phyloP scores from a whole-genome alignment of 2,113 vertebrate genomes.

The Neodontobutis hainanensis region DNA sequence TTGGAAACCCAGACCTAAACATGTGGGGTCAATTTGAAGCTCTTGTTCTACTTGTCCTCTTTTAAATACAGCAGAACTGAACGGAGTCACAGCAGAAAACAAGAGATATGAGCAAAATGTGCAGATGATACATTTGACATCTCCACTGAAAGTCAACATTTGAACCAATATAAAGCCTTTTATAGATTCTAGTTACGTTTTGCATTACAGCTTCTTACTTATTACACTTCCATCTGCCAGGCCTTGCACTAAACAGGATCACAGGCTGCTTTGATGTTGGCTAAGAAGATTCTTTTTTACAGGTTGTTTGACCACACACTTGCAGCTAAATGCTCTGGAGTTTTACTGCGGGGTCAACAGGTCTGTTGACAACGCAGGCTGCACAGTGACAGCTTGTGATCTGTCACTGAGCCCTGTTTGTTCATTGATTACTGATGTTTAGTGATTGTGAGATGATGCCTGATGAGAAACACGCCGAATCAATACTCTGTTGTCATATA shows the following conservation, averaged over 20 bases:
- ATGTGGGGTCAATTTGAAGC: too few species aligned
- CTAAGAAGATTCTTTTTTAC: constrained; percentile 14
- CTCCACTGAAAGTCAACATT: too few species aligned
- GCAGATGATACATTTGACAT: too few species aligned
- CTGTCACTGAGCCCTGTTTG: not conserved
- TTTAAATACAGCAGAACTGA: too few species aligned
- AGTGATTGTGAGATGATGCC: not conserved
- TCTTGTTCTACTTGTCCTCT: too few species aligned
- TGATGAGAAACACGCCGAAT: not conserved
- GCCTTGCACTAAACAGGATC: constrained; percentile 7
- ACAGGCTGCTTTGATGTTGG: constrained; percentile 30
- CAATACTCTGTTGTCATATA: not conserved
- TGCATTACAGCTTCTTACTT: not conserved
- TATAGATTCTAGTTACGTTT: not conserved
- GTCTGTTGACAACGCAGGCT: not conserved
- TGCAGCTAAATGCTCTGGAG: constrained; percentile 13
- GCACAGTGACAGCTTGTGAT: not conserved
- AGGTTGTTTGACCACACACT: constrained; percentile 8
- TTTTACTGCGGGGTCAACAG: constrained; percentile 14
- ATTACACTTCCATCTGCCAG: not conserved
- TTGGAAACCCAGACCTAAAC: too few species aligned
- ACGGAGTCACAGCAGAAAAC: too few species aligned
- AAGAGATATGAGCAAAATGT: too few species aligned
- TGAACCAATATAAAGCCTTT: too few species aligned
- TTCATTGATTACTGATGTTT: not conserved